A percentile compares a stretch with the other conserved stretches of the same genome.
These are phyloP conservation scores for Laspeyria flexula DNA, from an alignment of 2,888 invertebrate species.

Conservation along the genomic window DNA sequence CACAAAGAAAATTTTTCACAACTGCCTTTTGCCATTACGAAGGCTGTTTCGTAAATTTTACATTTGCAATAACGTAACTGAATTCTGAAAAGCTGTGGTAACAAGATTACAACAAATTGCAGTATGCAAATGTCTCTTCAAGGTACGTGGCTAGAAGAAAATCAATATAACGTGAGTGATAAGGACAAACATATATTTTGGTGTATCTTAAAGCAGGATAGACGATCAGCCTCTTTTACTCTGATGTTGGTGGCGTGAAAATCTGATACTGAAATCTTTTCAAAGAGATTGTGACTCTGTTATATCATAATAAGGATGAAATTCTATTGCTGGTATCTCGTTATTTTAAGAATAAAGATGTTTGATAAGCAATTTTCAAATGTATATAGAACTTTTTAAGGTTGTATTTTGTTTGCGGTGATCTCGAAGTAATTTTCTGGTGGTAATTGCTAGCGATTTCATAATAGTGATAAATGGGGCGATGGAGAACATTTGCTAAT, in stretches of 20 bases:
- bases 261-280: conserved; percentile 32
- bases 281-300: conserved; percentile 16
- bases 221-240: conserved; percentile 43
- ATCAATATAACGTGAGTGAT: conserved; percentile 66
- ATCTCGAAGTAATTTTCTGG: conserved; percentile 40
- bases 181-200: conserved; percentile 10
- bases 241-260: conserved; percentile 55
- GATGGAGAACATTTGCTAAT: conserved; percentile 52
- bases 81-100: conserved; percentile 21
- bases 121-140: conserved; percentile 67
- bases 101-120: conserved; percentile 51
- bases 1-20: not conserved
- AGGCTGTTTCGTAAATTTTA: conserved; percentile 13
- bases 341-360: conserved; percentile 26
- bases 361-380: not conserved
- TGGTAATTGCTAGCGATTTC: conserved; percentile 69
- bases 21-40: not conserved
- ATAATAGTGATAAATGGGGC: conserved; percentile 68
- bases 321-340: conserved; percentile 1
- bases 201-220: conserved; percentile 33
- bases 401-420: conserved; percentile 11
- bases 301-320: not conserved
- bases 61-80: conserved; percentile 2
- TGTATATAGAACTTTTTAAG: too few species aligned
- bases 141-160: conserved; percentile 57